A percentile compares a stretch with the other conserved stretches of the same genome.
phyloP scores from a whole-genome alignment of 2,113 vertebrate species.

The Rhinopithecus roxellana region DNA sequence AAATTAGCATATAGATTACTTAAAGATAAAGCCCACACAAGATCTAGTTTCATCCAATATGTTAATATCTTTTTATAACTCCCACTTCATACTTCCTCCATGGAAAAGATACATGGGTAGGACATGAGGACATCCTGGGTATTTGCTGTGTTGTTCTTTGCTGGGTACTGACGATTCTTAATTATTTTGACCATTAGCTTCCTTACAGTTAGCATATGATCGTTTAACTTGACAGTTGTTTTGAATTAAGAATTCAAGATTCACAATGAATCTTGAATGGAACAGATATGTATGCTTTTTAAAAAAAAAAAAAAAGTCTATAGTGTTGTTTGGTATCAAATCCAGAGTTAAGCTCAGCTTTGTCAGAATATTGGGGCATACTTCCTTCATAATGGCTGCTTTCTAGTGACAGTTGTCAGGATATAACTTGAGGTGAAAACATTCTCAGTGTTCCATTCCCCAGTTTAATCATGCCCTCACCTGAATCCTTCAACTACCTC shows the following conservation, averaged over 20 bases:
- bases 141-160: background rate
- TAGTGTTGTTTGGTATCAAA: background rate
- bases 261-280: slow-evolving; percentile 31
- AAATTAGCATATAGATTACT: background rate
- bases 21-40: background rate
- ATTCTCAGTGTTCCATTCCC: background rate
- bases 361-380: background rate
- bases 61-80: background rate
- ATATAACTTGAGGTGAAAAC: background rate
- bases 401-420: background rate
- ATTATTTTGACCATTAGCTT: slow-evolving; percentile 21
- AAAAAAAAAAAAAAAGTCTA: background rate
- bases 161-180: background rate
- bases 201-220: background rate
- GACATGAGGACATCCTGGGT: background rate
- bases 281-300: background rate
- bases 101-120: background rate
- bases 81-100: background rate
- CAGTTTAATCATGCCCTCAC: background rate
- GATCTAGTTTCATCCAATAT: background rate
- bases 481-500: background rate
- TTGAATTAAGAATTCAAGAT: slow-evolving; percentile 4
- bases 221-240: background rate
- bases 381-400: background rate
- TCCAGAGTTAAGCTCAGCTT: background rate